These are phyloP conservation scores for Nematostella vectensis DNA, from an alignment of 92 coral and sea anemone species.

Conservation along the genomic window DNA sequence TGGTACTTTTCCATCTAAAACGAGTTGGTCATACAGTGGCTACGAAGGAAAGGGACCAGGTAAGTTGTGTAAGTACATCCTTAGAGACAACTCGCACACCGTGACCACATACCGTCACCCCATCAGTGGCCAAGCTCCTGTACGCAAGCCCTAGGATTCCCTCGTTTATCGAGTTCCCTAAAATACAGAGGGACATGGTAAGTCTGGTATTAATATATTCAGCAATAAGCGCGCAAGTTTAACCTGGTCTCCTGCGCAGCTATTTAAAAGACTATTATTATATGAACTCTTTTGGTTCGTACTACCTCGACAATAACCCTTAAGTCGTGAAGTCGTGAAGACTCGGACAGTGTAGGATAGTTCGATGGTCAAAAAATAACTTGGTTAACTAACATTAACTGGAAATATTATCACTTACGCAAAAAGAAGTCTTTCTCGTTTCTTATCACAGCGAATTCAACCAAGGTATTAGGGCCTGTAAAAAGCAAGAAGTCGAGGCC, in stretches of 20 bases:
- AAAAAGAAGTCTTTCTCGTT: conserved; percentile 85
- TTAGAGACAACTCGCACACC: not conserved
- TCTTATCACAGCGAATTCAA: conserved; percentile 84
- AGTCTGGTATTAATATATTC: not conserved
- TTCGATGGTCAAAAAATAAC: too few species aligned
- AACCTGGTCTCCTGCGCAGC: too few species aligned
- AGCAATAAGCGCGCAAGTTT: too few species aligned
- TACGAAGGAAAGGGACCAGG: conserved; percentile 8
- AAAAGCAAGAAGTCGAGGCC: too few species aligned
- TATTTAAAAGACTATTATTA: too few species aligned
- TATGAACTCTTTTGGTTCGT: too few species aligned
- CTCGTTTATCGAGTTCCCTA: conserved; percentile 88
- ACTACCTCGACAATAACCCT: too few species aligned
- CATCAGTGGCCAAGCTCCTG: conserved; percentile 79
- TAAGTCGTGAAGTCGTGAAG: too few species aligned
- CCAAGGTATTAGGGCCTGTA: conserved; percentile 76
- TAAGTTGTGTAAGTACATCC: not conserved
- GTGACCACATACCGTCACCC: conserved; percentile 55
- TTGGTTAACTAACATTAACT: too few species aligned
- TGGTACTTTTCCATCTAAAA: conserved; percentile 72
- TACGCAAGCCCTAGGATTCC: conserved; percentile 95
- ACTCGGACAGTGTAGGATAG: too few species aligned
- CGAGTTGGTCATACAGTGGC: conserved; percentile 91
- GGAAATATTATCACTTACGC: too few species aligned
- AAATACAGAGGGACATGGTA: not conserved